These are phyloP conservation scores for Euwallacea fornicatus DNA, from an alignment of 1,140 invertebrate genomes.

Conservation along the genomic window DNA sequence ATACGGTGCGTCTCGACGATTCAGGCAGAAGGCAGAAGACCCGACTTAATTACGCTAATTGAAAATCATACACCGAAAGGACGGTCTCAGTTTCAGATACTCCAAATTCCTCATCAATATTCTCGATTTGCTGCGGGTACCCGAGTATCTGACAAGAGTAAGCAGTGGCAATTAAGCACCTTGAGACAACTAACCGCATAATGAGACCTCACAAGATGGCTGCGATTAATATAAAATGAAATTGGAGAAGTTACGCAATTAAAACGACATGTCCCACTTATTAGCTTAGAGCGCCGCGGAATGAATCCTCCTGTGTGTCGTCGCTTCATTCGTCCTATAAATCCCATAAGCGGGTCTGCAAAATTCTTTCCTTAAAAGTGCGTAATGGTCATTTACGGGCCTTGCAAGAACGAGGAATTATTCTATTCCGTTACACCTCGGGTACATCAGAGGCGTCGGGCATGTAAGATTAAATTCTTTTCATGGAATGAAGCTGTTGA, in stretches of 20 bases:
- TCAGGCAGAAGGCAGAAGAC: neutral
- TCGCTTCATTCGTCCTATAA: neutral
- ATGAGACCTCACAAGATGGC: slow-evolving; percentile 29
- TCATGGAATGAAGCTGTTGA: neutral
- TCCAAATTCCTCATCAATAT: slow-evolving; percentile 32
- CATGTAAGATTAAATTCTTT: neutral
- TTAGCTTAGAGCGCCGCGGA: neutral
- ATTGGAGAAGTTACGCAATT: slow-evolving; percentile 9
- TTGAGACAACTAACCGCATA: slow-evolving; percentile 29
- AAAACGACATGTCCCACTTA: slow-evolving; percentile 1
- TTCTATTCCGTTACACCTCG: neutral
- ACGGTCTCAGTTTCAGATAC: slow-evolving; percentile 25
- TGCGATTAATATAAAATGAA: slow-evolving; percentile 12
- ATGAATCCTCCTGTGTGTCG: neutral
- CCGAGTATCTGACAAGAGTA: slow-evolving; percentile 22
- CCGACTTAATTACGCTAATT: slow-evolving; percentile 29
- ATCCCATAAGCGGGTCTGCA: neutral
- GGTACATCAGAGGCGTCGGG: neutral
- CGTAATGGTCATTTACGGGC: neutral
- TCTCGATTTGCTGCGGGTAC: slow-evolving; percentile 29
- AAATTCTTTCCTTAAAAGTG: neutral
- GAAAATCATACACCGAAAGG: slow-evolving; percentile 27
- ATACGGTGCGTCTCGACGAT: no score
- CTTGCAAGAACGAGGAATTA: neutral
- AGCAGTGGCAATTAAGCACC: slow-evolving; percentile 33